A percentile compares a stretch with the other conserved stretches of the same genome.
Conservation (phyloP, 1,140 invertebrate species). For the Ostrea edulis region DNA sequence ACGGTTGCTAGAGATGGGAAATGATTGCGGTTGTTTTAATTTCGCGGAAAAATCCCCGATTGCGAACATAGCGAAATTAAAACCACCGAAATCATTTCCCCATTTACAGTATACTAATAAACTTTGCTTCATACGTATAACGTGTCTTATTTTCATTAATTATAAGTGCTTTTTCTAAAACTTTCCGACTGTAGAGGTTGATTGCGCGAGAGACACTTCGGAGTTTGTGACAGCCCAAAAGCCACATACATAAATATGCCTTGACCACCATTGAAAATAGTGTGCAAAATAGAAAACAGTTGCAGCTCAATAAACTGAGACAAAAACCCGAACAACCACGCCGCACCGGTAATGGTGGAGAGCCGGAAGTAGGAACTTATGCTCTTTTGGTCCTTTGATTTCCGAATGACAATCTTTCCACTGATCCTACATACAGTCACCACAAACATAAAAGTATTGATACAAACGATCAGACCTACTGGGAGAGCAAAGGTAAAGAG, state of each 20-base stretch:
- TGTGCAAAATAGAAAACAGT: constrained; percentile 8
- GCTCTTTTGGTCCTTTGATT: not conserved
- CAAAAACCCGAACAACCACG: constrained; percentile 11
- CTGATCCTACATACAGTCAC: not conserved
- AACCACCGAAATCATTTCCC: too few relatives aligned
- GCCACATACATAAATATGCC: not conserved
- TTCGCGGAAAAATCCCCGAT: too few relatives aligned
- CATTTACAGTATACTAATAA: too few relatives aligned
- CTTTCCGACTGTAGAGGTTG: not conserved
- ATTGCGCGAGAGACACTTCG: not conserved
- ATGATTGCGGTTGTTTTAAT: too few relatives aligned
- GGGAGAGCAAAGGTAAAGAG: not conserved
- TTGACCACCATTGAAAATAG: constrained; percentile 17
- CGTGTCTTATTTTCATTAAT: too few relatives aligned
- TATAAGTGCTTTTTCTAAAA: not conserved
- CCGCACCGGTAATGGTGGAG: not conserved
- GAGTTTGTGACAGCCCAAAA: not conserved
- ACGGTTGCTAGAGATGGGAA: too few relatives aligned
- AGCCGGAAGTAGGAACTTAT: not conserved
- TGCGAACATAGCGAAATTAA: too few relatives aligned
- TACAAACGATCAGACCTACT: not conserved
- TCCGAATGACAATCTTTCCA: not conserved
- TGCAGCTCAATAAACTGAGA: not conserved
- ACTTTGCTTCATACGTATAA: too few relatives aligned
- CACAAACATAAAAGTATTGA: constrained; percentile 10